Conservation (phyloP, 2,113 vertebrate genomes). For the Pteropus alecto region DNA sequence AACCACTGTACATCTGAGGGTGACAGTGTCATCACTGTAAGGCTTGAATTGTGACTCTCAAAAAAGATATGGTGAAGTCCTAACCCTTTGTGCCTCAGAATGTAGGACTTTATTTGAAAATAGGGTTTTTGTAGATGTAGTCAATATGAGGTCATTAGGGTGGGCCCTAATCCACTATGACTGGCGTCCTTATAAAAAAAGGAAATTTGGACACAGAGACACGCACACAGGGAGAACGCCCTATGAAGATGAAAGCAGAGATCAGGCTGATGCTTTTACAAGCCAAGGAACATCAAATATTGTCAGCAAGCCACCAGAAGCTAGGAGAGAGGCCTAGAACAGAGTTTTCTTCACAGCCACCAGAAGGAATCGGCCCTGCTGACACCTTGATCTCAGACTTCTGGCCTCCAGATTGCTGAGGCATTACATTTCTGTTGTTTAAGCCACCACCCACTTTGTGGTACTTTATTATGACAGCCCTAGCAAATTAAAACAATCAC, state of each 20-base stretch:
- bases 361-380: background rate
- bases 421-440: background rate
- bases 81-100: background rate
- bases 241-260: background rate
- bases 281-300: background rate
- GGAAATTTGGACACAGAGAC: background rate
- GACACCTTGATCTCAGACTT: background rate
- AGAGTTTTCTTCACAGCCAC: background rate
- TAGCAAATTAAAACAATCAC: background rate
- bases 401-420: background rate
- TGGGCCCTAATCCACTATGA: background rate
- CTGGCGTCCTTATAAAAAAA: background rate
- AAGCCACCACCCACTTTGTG: background rate
- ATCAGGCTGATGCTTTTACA: too few species aligned
- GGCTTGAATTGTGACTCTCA: background rate
- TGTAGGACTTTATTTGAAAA: background rate
- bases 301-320: background rate
- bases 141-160: background rate
- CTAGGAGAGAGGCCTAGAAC: background rate
- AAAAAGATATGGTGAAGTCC: background rate
- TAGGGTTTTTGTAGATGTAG: background rate
- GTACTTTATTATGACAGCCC: background rate
- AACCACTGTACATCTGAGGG: background rate
- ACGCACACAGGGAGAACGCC: background rate
- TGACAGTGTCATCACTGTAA: accelerated